Percentiles rank a stretch among this genome's conserved stretches.
Conservation (phyloP, 2,888 invertebrate species). For the Drosophila emarginata region DNA sequence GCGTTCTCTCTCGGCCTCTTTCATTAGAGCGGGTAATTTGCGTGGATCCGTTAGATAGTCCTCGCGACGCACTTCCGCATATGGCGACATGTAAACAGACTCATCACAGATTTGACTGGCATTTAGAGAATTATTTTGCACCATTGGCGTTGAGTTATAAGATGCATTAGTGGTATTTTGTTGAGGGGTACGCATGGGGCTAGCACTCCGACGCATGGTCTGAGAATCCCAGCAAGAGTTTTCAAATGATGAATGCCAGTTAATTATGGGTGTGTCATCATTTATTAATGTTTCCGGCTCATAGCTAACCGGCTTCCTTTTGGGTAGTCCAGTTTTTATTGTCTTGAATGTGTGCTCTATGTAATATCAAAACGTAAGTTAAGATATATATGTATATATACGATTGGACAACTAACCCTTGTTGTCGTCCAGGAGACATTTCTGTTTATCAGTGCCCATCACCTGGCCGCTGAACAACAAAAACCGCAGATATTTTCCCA, state of each 20-base stretch:
- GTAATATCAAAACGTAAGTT: background rate
- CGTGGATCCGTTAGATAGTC: slow-evolving; percentile 84
- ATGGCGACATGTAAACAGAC: slow-evolving; percentile 77
- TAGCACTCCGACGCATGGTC: slow-evolving; percentile 74
- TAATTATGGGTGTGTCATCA: slow-evolving; percentile 69
- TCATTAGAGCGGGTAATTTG: slow-evolving; percentile 69
- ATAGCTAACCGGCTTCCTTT: slow-evolving; percentile 31
- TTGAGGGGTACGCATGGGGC: slow-evolving; percentile 61
- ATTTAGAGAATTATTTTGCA: slow-evolving; percentile 72
- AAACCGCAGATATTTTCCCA: slow-evolving; percentile 83
- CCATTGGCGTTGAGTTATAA: slow-evolving; percentile 63
- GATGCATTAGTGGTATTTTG: slow-evolving; percentile 65
- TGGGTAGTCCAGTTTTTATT: slow-evolving; percentile 34
- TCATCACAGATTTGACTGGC: slow-evolving; percentile 72
- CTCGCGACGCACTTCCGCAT: slow-evolving; percentile 74
- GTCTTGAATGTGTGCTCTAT: slow-evolving; percentile 75
- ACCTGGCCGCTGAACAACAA: slow-evolving; percentile 82
- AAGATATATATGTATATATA: too few relatives aligned
- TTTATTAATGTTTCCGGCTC: slow-evolving; percentile 59
- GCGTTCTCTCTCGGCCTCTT: slow-evolving; percentile 67
- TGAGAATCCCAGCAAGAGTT: slow-evolving; percentile 80
- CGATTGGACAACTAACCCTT: slow-evolving; percentile 53
- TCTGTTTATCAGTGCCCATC: slow-evolving; percentile 83
- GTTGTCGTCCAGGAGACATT: slow-evolving; percentile 84
- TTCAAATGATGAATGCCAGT: slow-evolving; percentile 82